Base-by-base conservation (phyloP, 2,888 invertebrate genomes). In the Baccha elongata region DNA sequence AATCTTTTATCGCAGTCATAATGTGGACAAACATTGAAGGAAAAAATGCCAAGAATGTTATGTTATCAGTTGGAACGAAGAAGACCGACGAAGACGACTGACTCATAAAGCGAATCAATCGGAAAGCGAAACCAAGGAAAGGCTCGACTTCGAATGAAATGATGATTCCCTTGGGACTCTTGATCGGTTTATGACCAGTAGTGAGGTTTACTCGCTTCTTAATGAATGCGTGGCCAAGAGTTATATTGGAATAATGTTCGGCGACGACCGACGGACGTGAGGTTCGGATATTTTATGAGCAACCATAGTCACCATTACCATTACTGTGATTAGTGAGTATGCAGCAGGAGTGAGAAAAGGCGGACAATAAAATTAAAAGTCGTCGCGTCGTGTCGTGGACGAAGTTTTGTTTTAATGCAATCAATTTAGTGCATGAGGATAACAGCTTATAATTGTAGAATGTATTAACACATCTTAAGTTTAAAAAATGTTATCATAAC, bases 1-100 rank as follows among this genome's bases (percentile, higher is more conserved):
- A 71, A 69, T 75, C 80, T 75, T 75, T 81, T 81, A 75, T 71
- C 80, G 69, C 67, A 76, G 76, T 72, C 81, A 72, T 83, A 76
- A 83, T 72, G 76, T 76, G 81, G 76, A 76, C 81, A 76, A 76
- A 76, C 76, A 72, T 76, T 65, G 53, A 46, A 42, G 10, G 32
- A 29, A 65, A 60, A 71, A 67, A 83, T 76, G 75, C 67, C 65
- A 37, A 62, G 81, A 83, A 83, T 83, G 76, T 48, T 19, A 46
- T 35, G 42, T 83, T 83, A 83, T 83, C 81, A 83, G 76, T 50
- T 48, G 46, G 40, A 15, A 23, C 5, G 15, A 29, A 11, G 52
- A 37, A 15, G 8, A 10, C 4, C 29, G 29, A 4, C 0, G 44
- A 19, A n/a, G 32, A 19, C 17, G 52, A 53, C 55, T 26, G 69